A percentile compares a stretch with the other conserved stretches of the same genome.
phyloP scores from a whole-genome alignment of 2,797 vertebrate genomes.

The Cynodonichthys magdalenae region DNA sequence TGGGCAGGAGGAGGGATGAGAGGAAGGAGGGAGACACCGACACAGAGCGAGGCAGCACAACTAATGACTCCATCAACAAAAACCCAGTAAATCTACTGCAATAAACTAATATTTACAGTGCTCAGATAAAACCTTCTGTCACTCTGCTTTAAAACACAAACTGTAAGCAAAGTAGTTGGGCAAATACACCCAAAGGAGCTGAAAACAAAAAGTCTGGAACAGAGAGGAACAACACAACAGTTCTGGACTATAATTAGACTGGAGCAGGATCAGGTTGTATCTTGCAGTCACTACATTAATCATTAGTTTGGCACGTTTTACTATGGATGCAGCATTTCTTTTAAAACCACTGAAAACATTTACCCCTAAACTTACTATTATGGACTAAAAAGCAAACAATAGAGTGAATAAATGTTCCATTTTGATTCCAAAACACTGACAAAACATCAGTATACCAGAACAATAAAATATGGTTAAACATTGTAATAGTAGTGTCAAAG shows the following conservation, averaged over 20 bases:
- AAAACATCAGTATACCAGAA: too few relatives aligned
- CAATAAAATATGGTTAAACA: too few relatives aligned
- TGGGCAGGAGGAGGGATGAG: constrained; percentile 57
- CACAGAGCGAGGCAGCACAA: constrained; percentile 45
- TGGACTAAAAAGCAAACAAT: background rate
- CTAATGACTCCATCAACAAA: constrained; percentile 19
- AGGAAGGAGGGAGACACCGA: constrained; percentile 47
- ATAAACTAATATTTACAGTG: background rate
- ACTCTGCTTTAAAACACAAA: constrained; percentile 1
- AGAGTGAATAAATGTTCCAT: too few relatives aligned
- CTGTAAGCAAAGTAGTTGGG: background rate
- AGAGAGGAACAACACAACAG: constrained; percentile 26
- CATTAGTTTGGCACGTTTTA: constrained; percentile 42
- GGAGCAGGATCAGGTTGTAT: constrained; percentile 42
- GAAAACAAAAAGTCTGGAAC: constrained; percentile 35
- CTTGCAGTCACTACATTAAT: constrained; percentile 42
- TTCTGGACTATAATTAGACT: constrained; percentile 57
- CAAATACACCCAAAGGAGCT: constrained; percentile 2
- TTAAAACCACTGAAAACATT: constrained; percentile 3
- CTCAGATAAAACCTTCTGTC: background rate
- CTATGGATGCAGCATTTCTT: constrained; percentile 15
- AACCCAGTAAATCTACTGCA: background rate
- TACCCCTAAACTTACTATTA: background rate
- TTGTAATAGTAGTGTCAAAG: too few relatives aligned
- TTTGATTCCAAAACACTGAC: too few relatives aligned